Percentiles rank a stretch among this genome's conserved stretches.
These are phyloP conservation scores for Apolygus lucorum DNA, from an alignment of 1,140 invertebrate species.

Conservation along the genomic window DNA sequence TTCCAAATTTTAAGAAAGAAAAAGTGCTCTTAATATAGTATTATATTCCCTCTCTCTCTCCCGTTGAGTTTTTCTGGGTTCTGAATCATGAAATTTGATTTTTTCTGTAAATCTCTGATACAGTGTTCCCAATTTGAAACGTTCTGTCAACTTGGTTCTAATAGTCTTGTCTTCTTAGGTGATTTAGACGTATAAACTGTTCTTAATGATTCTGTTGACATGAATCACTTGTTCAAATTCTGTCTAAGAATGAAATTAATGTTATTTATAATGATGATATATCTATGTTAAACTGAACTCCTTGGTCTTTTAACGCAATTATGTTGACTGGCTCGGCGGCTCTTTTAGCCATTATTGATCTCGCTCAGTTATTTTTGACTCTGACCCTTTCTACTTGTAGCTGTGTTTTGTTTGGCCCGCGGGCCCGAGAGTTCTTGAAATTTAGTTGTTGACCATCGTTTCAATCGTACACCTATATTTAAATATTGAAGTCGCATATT, in stretches of 20 bases:
- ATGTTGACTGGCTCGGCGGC: not conserved
- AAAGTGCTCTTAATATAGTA: slow-evolving; percentile 13
- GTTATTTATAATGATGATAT: slow-evolving; percentile 8
- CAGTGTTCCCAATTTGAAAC: not conserved
- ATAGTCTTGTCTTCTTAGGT: not conserved
- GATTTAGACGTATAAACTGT: not conserved
- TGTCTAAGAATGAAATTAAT: slow-evolving; percentile 7
- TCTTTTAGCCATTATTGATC: not conserved
- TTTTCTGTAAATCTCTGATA: not conserved
- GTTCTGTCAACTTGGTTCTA: not conserved
- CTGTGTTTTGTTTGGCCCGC: not conserved
- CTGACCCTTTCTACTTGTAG: not conserved
- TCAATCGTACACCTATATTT: not conserved
- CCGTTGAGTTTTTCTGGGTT: not conserved
- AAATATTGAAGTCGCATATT: not conserved
- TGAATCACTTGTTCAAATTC: not conserved
- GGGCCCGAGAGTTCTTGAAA: not conserved
- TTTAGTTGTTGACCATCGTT: not conserved
- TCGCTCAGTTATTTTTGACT: not conserved
- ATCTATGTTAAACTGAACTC: not conserved
- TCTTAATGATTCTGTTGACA: not conserved
- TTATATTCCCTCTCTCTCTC: not conserved
- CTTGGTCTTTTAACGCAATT: not conserved
- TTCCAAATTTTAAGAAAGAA: not conserved
- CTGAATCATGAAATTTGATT: not conserved